These are phyloP conservation scores for Nesometra sesokonis DNA, from an alignment of 35 echinoderm and acorn worm genomes.

Conservation along the genomic window DNA sequence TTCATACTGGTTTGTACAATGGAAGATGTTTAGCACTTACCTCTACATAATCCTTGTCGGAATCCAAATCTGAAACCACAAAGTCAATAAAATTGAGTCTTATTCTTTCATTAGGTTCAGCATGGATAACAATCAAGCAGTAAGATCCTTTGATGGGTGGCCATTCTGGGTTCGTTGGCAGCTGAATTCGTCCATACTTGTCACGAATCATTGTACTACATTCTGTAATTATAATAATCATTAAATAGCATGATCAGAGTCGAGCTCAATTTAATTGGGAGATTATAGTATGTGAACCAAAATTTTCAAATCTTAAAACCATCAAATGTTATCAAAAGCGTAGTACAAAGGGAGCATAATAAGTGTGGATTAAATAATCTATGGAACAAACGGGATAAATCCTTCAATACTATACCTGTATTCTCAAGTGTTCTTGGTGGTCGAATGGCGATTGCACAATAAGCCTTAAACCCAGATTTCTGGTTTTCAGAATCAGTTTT, in stretches of 20 bases:
- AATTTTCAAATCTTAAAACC: too few relatives aligned
- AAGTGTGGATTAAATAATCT: too few relatives aligned
- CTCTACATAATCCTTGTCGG: background rate
- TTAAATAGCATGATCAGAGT: too few relatives aligned
- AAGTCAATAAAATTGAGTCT: background rate
- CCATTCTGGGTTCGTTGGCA: background rate
- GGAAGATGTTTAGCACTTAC: background rate
- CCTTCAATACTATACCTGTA: too few relatives aligned
- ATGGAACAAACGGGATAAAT: too few relatives aligned
- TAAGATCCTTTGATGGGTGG: background rate
- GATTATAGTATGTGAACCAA: too few relatives aligned
- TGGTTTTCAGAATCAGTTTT: background rate
- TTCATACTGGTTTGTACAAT: too few relatives aligned
- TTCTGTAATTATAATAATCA: background rate
- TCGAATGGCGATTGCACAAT: background rate
- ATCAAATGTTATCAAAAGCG: background rate
- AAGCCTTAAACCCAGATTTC: background rate
- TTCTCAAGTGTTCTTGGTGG: background rate
- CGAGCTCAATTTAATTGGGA: too few relatives aligned
- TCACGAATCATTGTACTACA: background rate
- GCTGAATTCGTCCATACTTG: background rate
- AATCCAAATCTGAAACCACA: background rate
- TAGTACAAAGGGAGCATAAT: too few relatives aligned
- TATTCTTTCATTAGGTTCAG: background rate
- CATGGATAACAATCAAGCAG: background rate